These are phyloP conservation scores for Drosophila pseudotakahashii DNA, from an alignment of 2,888 invertebrate species.

Conservation along the genomic window DNA sequence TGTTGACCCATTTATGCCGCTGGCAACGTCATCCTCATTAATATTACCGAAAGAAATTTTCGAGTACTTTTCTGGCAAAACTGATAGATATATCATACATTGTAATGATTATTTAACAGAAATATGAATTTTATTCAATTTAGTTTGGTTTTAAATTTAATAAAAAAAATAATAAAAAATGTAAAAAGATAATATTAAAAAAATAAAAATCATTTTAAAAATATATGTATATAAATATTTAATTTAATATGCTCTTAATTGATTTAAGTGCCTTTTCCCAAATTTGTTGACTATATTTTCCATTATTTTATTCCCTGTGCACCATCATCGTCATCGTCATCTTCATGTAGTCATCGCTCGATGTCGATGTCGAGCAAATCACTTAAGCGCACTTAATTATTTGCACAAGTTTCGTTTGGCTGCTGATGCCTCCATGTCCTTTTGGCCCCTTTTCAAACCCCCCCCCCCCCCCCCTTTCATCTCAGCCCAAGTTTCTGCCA, in stretches of 20 bases:
- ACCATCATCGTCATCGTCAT: slow-evolving; percentile 26
- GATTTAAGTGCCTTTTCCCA: too few species aligned
- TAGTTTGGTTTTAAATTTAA: too few species aligned
- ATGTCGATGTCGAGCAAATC: slow-evolving; percentile 60
- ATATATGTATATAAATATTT: too few species aligned
- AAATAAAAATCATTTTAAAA: too few species aligned
- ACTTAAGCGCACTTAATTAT: slow-evolving; percentile 79
- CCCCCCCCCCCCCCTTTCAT: not conserved
- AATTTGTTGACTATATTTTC: too few species aligned
- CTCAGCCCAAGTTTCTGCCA: slow-evolving; percentile 25
- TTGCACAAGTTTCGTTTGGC: slow-evolving; percentile 70
- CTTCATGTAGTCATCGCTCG: slow-evolving; percentile 38
- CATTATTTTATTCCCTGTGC: slow-evolving; percentile 6
- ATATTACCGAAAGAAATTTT: not conserved
- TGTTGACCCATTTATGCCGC: slow-evolving; percentile 7
- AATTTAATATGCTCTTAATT: too few species aligned
- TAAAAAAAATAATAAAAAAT: too few species aligned
- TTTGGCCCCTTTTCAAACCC: not conserved
- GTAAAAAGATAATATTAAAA: too few species aligned
- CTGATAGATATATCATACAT: too few species aligned
- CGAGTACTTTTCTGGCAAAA: too few species aligned
- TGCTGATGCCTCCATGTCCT: slow-evolving; percentile 10
- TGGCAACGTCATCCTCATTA: not conserved
- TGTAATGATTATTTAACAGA: too few species aligned
- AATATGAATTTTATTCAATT: too few species aligned